Base-by-base conservation (phyloP, 1,140 invertebrate species). In the Drosophila ercepeae region DNA sequence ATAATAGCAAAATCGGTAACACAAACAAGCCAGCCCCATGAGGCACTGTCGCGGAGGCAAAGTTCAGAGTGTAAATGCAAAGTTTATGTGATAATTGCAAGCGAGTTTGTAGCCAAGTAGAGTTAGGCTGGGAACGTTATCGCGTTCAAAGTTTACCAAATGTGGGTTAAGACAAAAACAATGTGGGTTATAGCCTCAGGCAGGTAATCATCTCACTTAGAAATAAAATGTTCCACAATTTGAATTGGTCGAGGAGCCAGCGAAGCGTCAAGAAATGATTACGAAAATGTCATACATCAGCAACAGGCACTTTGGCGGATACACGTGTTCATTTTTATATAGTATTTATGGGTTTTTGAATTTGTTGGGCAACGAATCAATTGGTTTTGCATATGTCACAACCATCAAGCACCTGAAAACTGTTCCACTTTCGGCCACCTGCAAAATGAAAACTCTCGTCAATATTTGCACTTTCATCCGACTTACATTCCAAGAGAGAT, bases 31-130 rank as follows among this genome's bases (percentile, higher is more conserved):
- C 11, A 53, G 23, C 39, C 60, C 45, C 63, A 67, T 45, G 46
- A 67, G 63, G 23, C 34, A 27, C 42, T 23, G 29, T 18, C 44
- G 45, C 46, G 39, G 39, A 29, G 29, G 52, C 65, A 67, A 81
- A 76, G 81, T 86, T 86, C 81, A 77, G 44, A 81, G 81, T 86
- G 81, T 86, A 86, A 84, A 81, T 74, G 72, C 60, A 44, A 81
- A 69, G 60, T 75, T 84, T 57, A 84, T 77, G 71, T 16, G 71
- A 74, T 74, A 74, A 74, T 74, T 74, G 59, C 49, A 18, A 54
- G 44, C 39, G 6, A 55, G 68, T 49, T 64, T 39, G 29, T 50
- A 21, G 42, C 45, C 55, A 52, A 71, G 73, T 57, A 55, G 51
- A 71, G 25, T 32, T 11, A 11, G 1, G 11, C 42, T 4, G 32